Percentiles rank a stretch among this genome's conserved stretches.
These are phyloP conservation scores for Cyprinus carpio DNA, from an alignment of 2,113 vertebrate genomes.

Conservation along the genomic window DNA sequence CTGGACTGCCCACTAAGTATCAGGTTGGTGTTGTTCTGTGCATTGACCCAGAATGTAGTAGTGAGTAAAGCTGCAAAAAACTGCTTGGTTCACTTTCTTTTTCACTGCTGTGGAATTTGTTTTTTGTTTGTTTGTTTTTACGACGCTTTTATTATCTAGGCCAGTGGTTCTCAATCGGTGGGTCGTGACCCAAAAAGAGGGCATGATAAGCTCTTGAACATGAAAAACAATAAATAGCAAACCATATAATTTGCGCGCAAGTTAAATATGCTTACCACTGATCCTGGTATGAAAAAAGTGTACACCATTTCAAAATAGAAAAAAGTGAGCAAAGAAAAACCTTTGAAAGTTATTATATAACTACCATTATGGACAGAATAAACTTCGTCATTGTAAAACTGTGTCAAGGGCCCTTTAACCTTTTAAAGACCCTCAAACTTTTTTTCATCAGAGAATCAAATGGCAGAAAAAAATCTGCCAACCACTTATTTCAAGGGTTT, in stretches of 20 bases:
- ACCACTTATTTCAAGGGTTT: not conserved
- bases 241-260: not conserved
- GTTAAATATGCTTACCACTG: not conserved
- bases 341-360: too few relatives aligned
- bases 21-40: slow-evolving; percentile 28
- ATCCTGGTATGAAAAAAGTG: not conserved
- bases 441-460: not conserved
- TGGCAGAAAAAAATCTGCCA: not conserved
- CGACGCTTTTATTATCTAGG: not conserved
- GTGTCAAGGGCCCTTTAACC: not conserved
- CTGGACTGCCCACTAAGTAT: slow-evolving; percentile 38
- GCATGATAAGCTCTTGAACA: not conserved
- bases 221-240: not conserved
- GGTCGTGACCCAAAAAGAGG: not conserved
- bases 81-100: slow-evolving; percentile 1
- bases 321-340: not conserved
- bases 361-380: not conserved
- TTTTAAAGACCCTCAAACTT: not conserved
- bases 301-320: not conserved
- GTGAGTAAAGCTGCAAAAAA: not conserved
- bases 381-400: not conserved
- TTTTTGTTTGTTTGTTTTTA: not conserved
- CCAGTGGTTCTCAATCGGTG: not conserved
- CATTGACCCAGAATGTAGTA: slow-evolving; percentile 22
- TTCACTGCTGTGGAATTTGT: not conserved